Conservation (phyloP, 2,113 vertebrate genomes). For the Oplegnathus fasciatus region DNA sequence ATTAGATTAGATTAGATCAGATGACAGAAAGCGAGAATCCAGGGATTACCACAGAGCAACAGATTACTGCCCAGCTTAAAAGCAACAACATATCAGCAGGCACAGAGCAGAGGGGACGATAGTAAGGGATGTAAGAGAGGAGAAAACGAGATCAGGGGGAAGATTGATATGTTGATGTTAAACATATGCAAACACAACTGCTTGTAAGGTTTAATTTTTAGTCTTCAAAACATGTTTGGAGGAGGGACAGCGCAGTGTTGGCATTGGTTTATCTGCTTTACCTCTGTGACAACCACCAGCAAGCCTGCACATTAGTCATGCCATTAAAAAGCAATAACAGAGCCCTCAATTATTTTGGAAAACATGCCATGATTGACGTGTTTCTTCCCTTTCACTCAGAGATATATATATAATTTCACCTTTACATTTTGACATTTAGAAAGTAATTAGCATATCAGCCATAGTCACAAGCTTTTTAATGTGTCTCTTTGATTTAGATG, state of each 20-base stretch:
- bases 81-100: conserved; percentile 45
- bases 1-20: conserved; percentile 73
- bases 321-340: conserved; percentile 61
- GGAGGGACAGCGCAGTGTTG: conserved; percentile 10
- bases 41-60: conserved; percentile 73
- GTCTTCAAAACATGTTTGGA: conserved; percentile 24
- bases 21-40: conserved; percentile 71
- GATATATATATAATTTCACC: conserved; percentile 69
- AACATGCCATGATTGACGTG: conserved; percentile 54
- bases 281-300: conserved; percentile 44
- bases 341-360: conserved; percentile 58
- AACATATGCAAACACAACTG: conserved; percentile 28
- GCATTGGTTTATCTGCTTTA: conserved; percentile 38
- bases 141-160: not conserved
- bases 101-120: conserved; percentile 8
- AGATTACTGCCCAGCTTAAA: conserved; percentile 71
- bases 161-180: conserved; percentile 33
- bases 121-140: not conserved
- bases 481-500: conserved; percentile 68
- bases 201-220: conserved; percentile 17
- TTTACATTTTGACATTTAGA: conserved; percentile 74
- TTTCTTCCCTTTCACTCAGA: conserved; percentile 59
- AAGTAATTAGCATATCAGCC: conserved; percentile 64
- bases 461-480: conserved; percentile 55
- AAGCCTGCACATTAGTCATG: conserved; percentile 58